Conservation (phyloP, 1,140 invertebrate genomes). For the Rhopalosiphum maidis region DNA sequence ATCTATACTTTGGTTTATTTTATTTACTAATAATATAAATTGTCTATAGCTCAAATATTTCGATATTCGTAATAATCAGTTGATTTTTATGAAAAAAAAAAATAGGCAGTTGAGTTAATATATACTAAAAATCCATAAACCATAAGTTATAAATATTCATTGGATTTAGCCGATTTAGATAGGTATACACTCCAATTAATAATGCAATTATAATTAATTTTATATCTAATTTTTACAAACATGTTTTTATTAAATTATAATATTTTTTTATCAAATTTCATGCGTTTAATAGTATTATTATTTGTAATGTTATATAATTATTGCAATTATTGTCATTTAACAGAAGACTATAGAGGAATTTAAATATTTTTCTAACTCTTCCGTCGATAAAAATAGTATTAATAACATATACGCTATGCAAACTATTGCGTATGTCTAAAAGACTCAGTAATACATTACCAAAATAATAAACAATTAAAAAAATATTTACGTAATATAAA, state of each 20-base stretch:
- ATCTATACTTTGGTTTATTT: conserved; percentile 24
- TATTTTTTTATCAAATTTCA: background rate
- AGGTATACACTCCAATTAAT: background rate
- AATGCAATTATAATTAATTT: background rate
- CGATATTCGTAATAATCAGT: background rate
- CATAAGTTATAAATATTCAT: background rate
- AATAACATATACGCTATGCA: no score
- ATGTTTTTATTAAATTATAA: background rate
- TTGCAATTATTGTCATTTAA: no score
- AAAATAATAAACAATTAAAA: no score
- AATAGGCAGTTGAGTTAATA: background rate
- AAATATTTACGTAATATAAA: no score
- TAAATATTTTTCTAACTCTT: no score
- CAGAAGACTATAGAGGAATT: no score
- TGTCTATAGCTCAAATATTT: background rate
- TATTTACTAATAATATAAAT: conserved; percentile 2
- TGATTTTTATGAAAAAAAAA: background rate
- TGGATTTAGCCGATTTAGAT: background rate
- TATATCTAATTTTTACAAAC: background rate
- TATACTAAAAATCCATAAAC: background rate
- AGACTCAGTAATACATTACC: no score
- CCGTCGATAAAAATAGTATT: no score
- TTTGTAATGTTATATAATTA: no score
- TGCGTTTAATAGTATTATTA: background rate
- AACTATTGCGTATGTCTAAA: no score